These are phyloP conservation scores for Rhabdornis inornatus DNA, from an alignment of 2,113 vertebrate species.

Conservation along the genomic window DNA sequence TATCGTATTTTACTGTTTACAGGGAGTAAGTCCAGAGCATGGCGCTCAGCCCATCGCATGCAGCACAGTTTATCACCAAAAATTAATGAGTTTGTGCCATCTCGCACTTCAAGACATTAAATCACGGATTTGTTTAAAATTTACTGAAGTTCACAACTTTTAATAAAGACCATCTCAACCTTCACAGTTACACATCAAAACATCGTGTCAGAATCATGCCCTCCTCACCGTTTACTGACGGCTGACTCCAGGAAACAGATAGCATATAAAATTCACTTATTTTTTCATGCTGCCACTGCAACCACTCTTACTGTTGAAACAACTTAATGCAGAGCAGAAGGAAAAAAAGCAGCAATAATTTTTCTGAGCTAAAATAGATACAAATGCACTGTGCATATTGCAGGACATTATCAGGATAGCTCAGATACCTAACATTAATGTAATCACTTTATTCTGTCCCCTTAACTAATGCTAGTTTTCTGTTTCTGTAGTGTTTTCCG, in stretches of 20 bases:
- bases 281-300: neutral
- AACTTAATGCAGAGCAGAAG: neutral
- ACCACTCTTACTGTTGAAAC: neutral
- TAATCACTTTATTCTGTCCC: neutral
- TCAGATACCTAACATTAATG: neutral
- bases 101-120: neutral
- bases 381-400: neutral
- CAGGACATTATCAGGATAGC: neutral
- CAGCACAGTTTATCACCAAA: neutral
- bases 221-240: neutral
- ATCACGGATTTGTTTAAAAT: conserved; percentile 43
- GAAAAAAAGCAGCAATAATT: neutral
- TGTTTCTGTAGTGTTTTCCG: neutral
- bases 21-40: neutral
- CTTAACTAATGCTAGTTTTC: neutral
- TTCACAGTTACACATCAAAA: neutral
- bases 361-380: neutral
- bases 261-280: neutral
- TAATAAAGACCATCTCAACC: neutral
- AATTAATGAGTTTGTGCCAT: conserved; percentile 17
- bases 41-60: neutral
- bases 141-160: neutral
- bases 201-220: neutral
- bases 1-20: neutral
- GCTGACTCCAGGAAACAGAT: neutral